Evolutionary conservation across 2,888 invertebrate genomes (phyloP).

Genomic region (Sicus ferrugineus): DNA sequence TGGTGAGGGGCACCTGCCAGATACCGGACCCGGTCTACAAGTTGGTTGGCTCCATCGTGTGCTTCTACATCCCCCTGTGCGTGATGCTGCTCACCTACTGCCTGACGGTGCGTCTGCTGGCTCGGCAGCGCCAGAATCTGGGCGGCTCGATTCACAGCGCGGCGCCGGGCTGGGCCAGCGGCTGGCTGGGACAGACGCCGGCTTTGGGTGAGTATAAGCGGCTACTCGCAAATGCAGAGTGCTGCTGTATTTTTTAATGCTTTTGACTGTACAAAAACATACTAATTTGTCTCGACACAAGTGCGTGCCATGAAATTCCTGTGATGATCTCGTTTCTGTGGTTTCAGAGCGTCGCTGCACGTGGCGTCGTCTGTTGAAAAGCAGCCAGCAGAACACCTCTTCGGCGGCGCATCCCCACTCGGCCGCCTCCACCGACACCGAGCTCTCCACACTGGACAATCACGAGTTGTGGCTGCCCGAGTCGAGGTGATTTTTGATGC

Average conservation of each 20-base stretch:
- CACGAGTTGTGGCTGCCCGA: constrained; percentile 84
- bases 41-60: constrained; percentile 91
- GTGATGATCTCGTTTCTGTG: not conserved
- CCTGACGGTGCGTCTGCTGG: constrained; percentile 86
- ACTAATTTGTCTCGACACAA: not conserved
- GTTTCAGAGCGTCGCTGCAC: constrained; percentile 76
- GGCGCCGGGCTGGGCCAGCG: constrained; percentile 75
- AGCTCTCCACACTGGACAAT: constrained; percentile 82
- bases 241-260: too few relatives aligned
- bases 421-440: constrained; percentile 83
- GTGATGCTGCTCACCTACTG: constrained; percentile 97
- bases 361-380: constrained; percentile 76
- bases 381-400: constrained; percentile 50
- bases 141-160: constrained; percentile 61
- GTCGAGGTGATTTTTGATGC: constrained; percentile 66
- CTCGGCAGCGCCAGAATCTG: constrained; percentile 80
- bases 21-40: constrained; percentile 89
- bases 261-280: too few relatives aligned
- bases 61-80: constrained; percentile 93
- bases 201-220: constrained; percentile 66
- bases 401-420: constrained; percentile 74
- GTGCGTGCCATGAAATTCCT: not conserved
- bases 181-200: constrained; percentile 73
- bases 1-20: constrained; percentile 84
- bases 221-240: too few relatives aligned